phyloP scores from a whole-genome alignment of 2,888 invertebrate species.

The Macrophya alboannulata region DNA sequence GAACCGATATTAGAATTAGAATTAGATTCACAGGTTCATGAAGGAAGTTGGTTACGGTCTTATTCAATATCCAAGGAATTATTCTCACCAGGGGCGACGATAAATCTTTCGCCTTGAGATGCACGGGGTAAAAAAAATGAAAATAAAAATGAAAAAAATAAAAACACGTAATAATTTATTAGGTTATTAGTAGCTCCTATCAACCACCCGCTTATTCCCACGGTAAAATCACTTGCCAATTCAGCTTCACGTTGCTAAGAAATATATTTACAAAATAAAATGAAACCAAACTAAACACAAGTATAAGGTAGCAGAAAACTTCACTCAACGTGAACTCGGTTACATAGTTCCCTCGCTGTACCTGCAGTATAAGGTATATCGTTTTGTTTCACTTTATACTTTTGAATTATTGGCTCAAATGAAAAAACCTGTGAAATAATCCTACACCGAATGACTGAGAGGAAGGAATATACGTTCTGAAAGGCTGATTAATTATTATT shows the following conservation, averaged over 20 bases:
- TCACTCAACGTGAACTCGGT: neutral
- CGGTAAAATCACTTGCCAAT: conserved; percentile 39
- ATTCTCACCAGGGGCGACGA: conserved; percentile 59
- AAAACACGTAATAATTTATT: conserved; percentile 13
- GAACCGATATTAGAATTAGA: conserved; percentile 25
- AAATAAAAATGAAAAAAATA: neutral
- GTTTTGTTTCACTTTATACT: neutral
- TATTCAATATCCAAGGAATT: conserved; percentile 42
- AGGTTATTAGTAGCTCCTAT: conserved; percentile 35
- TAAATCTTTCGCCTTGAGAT: conserved; percentile 38
- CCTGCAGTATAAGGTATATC: neutral
- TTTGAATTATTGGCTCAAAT: neutral
- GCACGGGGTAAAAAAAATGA: conserved; percentile 1
- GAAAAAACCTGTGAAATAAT: neutral
- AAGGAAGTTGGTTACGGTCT: conserved; percentile 43
- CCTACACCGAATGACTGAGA: neutral
- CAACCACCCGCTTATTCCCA: conserved; percentile 50
- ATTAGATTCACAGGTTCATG: conserved; percentile 36
- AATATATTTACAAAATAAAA: neutral
- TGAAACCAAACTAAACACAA: neutral
- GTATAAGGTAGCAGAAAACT: neutral
- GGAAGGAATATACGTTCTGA: neutral
- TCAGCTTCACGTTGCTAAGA: conserved; percentile 23
- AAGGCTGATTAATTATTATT: neutral
- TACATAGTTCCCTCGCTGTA: neutral